phyloP scores from a whole-genome alignment of 1,140 invertebrate genomes.

The Cydia fagiglandana region DNA sequence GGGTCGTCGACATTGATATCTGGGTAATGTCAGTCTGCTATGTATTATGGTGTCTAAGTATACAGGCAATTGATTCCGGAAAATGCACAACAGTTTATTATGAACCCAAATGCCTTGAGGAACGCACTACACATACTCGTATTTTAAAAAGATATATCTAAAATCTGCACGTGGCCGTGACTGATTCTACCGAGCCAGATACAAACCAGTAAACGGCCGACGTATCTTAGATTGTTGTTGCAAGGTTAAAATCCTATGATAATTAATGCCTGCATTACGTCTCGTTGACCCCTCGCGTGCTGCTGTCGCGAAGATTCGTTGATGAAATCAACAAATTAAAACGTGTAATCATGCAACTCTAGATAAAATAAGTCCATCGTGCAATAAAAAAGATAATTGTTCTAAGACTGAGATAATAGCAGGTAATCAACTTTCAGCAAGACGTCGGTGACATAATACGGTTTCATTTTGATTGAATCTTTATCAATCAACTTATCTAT shows the following conservation, averaged over 20 bases:
- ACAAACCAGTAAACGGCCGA: background rate
- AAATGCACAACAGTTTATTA: too few relatives aligned
- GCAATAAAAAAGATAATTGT: constrained; percentile 12
- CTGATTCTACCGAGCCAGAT: background rate
- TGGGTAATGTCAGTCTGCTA: too few relatives aligned
- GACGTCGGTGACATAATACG: constrained; percentile 8
- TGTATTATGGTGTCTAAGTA: too few relatives aligned
- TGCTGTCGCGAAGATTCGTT: background rate
- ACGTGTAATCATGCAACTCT: constrained; percentile 18
- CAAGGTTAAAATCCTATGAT: constrained; percentile 3
- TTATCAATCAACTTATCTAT: background rate
- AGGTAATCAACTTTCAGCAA: constrained; percentile 4
- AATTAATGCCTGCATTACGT: background rate
- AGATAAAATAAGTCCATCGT: background rate
- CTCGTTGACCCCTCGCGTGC: constrained; percentile 12
- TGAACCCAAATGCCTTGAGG: too few relatives aligned
- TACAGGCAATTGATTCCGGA: too few relatives aligned
- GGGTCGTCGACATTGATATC: too few relatives aligned
- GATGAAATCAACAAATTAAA: constrained; percentile 20
- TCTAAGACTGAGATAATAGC: background rate
- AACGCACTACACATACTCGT: too few relatives aligned
- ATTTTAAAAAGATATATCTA: too few relatives aligned
- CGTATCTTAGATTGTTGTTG: background rate
- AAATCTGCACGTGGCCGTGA: too few relatives aligned
- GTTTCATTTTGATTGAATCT: constrained; percentile 10